These are phyloP conservation scores for Cepaea nemoralis DNA, from an alignment of 1,140 invertebrate species.

Conservation along the genomic window DNA sequence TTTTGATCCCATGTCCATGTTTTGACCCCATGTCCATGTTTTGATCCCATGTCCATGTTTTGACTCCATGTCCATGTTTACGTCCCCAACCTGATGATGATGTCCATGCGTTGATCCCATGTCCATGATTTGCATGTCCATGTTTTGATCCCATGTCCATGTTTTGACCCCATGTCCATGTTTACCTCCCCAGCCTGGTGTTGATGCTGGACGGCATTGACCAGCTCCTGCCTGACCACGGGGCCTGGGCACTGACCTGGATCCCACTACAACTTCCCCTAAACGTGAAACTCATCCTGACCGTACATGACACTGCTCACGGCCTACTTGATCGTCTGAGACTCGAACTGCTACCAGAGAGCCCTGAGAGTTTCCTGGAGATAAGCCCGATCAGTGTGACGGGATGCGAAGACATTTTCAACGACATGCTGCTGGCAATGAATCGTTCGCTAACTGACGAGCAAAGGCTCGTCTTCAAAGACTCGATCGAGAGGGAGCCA, in stretches of 20 bases:
- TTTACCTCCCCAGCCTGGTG: too few relatives aligned
- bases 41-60: too few relatives aligned
- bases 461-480: conserved; percentile 77
- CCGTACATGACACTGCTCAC: conserved; percentile 51
- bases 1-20: too few relatives aligned
- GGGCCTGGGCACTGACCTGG: conserved; percentile 64
- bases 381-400: conserved; percentile 48
- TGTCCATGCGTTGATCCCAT: too few relatives aligned
- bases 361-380: conserved; percentile 52
- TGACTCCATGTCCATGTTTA: too few relatives aligned
- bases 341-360: conserved; percentile 47
- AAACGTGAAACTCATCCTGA: conserved; percentile 68
- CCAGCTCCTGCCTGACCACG: conserved; percentile 55
- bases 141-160: too few relatives aligned
- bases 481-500: conserved; percentile 54
- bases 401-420: conserved; percentile 55
- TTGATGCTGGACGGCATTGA: conserved; percentile 67
- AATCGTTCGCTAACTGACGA: conserved; percentile 45
- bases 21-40: too few relatives aligned
- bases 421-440: conserved; percentile 45
- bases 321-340: conserved; percentile 53
- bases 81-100: too few relatives aligned
- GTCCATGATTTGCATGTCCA: too few relatives aligned
- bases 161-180: too few relatives aligned
- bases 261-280: conserved; percentile 56